Conservation (phyloP, 2,888 invertebrate species). For the Drosophila borealis region DNA sequence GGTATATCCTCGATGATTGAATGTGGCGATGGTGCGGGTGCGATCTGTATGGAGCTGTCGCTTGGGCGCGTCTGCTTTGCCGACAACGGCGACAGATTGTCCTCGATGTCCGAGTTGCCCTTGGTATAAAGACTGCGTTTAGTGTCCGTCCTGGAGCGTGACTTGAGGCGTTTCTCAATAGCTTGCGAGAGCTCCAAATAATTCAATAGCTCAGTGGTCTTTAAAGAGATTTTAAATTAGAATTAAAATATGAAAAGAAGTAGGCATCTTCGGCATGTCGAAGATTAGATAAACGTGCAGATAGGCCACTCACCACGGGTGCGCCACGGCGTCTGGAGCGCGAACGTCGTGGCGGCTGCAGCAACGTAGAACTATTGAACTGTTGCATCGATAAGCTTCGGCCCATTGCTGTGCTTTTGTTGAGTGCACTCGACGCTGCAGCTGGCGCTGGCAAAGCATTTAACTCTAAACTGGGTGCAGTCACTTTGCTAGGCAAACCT, state of each 20-base stretch:
- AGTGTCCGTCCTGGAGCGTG: rapidly evolving
- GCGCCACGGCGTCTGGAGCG: not conserved
- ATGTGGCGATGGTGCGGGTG: slow-evolving; percentile 36
- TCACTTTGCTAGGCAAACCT: slow-evolving; percentile 1
- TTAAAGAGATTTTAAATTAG: not conserved
- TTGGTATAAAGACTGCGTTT: slow-evolving; percentile 60
- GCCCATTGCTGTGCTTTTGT: not conserved
- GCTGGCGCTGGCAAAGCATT: not conserved
- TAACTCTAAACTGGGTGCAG: not conserved
- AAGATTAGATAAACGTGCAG: no score
- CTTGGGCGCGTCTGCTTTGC: not conserved
- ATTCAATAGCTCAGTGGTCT: slow-evolving; percentile 35
- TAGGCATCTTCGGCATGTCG: no score
- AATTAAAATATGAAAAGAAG: not conserved
- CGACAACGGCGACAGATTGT: not conserved
- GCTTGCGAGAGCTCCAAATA: slow-evolving; percentile 27
- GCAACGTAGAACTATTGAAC: no score
- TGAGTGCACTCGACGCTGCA: rapidly evolving
- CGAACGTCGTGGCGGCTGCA: not conserved
- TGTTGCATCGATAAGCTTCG: not conserved
- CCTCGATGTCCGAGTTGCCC: slow-evolving; percentile 48
- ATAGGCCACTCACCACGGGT: slow-evolving; percentile 21
- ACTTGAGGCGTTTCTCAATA: slow-evolving; percentile 9
- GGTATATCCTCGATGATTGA: slow-evolving; percentile 11
- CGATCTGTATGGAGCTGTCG: not conserved